Base-by-base conservation (phyloP, 2,797 vertebrate species). In the Microhierax caerulescens region DNA sequence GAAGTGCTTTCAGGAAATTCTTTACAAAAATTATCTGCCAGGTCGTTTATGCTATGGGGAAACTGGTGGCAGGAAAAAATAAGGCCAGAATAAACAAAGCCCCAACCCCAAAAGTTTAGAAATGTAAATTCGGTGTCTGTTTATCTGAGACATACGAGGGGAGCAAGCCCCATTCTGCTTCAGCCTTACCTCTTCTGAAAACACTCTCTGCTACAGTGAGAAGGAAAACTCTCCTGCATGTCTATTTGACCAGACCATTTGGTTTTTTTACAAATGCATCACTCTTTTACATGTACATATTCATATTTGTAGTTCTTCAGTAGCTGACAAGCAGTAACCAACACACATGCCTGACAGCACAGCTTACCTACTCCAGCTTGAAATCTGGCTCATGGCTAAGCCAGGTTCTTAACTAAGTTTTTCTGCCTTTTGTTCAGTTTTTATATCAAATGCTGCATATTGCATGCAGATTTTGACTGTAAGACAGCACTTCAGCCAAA, bases 401-500 rank as follows among this genome's bases (percentile, higher is more conserved):
- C 11, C 39, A 64, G 21, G 17, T 85, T 89, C 57, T 68, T 91
- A 72, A 84, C 7, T 34, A 64, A 22, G 12, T 61, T 76, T 76
- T 77, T 57, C 34, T 88, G 14, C 48, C 24, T 82, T 85, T 95
- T 80, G 10, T 41, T 79, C 36, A 4, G 4, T 51, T 95, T 95
- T 94, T 72, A 43, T 23, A 87, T 41, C 22, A 79, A 85, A 60
- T 54, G 15, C 39, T 85, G 16, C 14, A 27, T 59, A 54, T 81
- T 91, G 30, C 25, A 82, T 88, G 34, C 81, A 84, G 50, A 77
- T 76, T 88, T 83, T 75, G 74, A 51, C 81, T 59, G 6, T 39
- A 92, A 96, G 53, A 22, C 60, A 83, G 20, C 25, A 37, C 50
- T 90, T 96, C 23, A 95, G 85, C 65, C 68, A 95, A 96, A 88